Evolutionary conservation across 2,888 invertebrate genomes (phyloP), one percentile per base, ranked within the genome.

Genomic region (Pegoplata infirma): DNA sequence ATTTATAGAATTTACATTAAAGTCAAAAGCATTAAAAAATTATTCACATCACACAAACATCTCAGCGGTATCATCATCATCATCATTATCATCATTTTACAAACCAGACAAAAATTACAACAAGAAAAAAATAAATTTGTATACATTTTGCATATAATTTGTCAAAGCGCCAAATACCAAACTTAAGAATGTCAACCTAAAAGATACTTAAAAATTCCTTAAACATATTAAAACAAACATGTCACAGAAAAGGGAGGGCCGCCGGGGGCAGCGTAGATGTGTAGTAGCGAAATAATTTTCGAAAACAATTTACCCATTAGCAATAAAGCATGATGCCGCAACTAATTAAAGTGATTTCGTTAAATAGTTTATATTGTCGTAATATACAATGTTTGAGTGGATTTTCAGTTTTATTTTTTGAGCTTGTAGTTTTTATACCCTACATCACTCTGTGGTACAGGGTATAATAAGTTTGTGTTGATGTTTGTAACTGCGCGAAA

Each of bases 91-190:
- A n/a, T n/a, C 46, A 53, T 17, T 67, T 67, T 58, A 32, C 51
- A 58, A 28, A 74, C 32, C 53, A 61, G 74, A 67, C 67, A 59
- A 58, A 49, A 10, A 12, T 47, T 12, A 55, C 28, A 59, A 10
- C 8, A 53, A 40, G 19, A 40, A 66, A 66, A 36, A 56, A 23
- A 61, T n/a, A n/a, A n/a, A n/a, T n/a, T n/a, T n/a, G n/a, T n/a
- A n/a, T 28, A 64, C 55, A 53, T 61, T n/a, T n/a, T 66, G 53
- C 58, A 66, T 69, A 73, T 66, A 76, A 80, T 76, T 80, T 80
- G 80, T 76, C 80, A 80, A 73, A 76, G 76, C 72, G 80, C 80
- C 80, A 80, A 80, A 68, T 73, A 69, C 76, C 73, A 66, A 80
- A 68, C 73, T 68, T 80, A 76, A 73, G 72, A 80, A 76, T 80